These are phyloP conservation scores for Deilephila porcellus DNA, from an alignment of 2,888 invertebrate genomes.

Conservation along the genomic window DNA sequence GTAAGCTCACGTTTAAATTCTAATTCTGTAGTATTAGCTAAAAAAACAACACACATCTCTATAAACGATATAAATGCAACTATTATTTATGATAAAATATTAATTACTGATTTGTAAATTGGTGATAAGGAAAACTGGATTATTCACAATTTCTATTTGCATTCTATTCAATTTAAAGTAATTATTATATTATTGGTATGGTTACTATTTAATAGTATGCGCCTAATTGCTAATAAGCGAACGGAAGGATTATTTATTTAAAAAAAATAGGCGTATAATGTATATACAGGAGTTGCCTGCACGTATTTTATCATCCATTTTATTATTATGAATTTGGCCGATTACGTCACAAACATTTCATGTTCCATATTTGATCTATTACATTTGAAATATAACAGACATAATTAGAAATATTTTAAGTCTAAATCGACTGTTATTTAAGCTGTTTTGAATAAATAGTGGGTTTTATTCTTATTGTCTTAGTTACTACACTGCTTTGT, in stretches of 20 bases:
- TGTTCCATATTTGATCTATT: background rate
- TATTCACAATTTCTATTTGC: background rate
- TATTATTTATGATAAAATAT: background rate
- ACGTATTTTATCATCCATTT: background rate
- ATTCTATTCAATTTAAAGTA: background rate
- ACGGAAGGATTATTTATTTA: background rate
- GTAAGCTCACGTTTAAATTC: too few species aligned
- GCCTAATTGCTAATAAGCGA: background rate
- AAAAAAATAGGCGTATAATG: background rate
- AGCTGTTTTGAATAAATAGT: conserved; percentile 8
- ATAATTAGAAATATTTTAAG: background rate
- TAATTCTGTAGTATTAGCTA: too few species aligned
- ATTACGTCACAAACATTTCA: background rate
- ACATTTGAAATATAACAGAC: background rate
- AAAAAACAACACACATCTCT: too few species aligned
- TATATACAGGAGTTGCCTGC: background rate
- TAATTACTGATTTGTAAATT: background rate
- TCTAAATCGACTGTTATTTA: background rate
- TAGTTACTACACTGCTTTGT: background rate
- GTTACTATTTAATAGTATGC: background rate
- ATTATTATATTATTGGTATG: background rate
- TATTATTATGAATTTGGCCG: background rate
- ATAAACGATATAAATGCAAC: background rate
- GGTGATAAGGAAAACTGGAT: background rate
- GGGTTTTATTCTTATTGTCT: conserved; percentile 17